Conservation (phyloP, 2,888 invertebrate genomes). For the Trisateles emortualis region DNA sequence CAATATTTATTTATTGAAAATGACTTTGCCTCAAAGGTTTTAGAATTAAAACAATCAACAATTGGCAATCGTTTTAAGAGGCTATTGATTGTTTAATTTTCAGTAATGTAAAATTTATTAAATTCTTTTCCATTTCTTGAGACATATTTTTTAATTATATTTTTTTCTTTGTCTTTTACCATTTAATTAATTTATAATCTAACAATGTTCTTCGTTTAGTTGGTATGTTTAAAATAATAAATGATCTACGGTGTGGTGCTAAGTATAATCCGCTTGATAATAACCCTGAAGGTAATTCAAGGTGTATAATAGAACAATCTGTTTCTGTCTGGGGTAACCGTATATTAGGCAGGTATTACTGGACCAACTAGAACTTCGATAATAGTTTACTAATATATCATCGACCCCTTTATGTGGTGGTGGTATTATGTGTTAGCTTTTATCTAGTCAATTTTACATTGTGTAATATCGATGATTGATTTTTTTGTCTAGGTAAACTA, state of each 20-base stretch:
- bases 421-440: neutral
- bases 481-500: neutral
- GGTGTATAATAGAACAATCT: neutral
- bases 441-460: neutral
- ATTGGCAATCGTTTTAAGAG: conserved; percentile 9
- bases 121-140: too few species aligned
- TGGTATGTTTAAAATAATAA: too few species aligned
- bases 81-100: conserved; percentile 6
- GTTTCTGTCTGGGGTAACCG: neutral
- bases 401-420: too few species aligned
- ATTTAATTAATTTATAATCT: too few species aligned
- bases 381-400: neutral
- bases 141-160: too few species aligned
- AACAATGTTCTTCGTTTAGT: too few species aligned
- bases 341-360: neutral
- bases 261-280: neutral
- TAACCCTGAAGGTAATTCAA: neutral
- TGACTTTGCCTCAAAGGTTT: conserved; percentile 40
- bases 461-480: neutral
- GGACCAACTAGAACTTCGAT: neutral
- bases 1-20: conserved; percentile 39
- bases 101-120: too few species aligned
- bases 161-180: too few species aligned
- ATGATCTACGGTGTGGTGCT: too few species aligned
- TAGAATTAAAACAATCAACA: conserved; percentile 9